These are phyloP conservation scores for Isaurus tuberculatus DNA, from an alignment of 92 coral and sea anemone genomes.

Conservation along the genomic window DNA sequence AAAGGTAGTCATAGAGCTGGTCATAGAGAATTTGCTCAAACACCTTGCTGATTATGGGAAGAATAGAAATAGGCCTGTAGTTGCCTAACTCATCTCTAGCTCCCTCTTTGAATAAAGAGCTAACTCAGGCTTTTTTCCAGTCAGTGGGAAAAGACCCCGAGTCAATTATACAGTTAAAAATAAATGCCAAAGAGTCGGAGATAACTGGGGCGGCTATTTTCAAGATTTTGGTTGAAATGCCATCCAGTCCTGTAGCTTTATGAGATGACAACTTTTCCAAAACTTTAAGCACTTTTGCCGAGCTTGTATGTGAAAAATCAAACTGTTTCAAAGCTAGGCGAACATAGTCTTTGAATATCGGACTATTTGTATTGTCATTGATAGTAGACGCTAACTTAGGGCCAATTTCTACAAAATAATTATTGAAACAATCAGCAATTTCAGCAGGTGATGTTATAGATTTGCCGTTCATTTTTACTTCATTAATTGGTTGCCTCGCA, in stretches of 20 bases:
- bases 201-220: constrained; percentile 48
- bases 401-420: constrained; percentile 18
- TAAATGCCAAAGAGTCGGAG: constrained; percentile 35
- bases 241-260: constrained; percentile 62
- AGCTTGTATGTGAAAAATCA: constrained; percentile 16
- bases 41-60: constrained; percentile 42
- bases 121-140: constrained; percentile 44
- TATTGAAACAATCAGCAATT: constrained; percentile 13
- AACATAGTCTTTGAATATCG: constrained; percentile 18
- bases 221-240: constrained; percentile 35
- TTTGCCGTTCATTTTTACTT: constrained; percentile 13
- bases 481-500: background rate
- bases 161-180: constrained; percentile 41
- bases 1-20: constrained; percentile 26
- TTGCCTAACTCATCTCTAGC: constrained; percentile 32
- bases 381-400: constrained; percentile 9
- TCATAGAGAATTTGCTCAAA: constrained; percentile 32
- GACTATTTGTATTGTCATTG: background rate
- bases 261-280: constrained; percentile 36
- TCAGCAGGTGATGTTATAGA: constrained; percentile 27
- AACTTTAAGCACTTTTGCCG: constrained; percentile 34
- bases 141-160: constrained; percentile 39
- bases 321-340: constrained; percentile 9
- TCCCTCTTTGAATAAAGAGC: constrained; percentile 46
- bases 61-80: constrained; percentile 50